Evolutionary conservation across 2,888 invertebrate species (phyloP), one percentile per base, ranked within the genome.

Genomic region (Patella depressa): DNA sequence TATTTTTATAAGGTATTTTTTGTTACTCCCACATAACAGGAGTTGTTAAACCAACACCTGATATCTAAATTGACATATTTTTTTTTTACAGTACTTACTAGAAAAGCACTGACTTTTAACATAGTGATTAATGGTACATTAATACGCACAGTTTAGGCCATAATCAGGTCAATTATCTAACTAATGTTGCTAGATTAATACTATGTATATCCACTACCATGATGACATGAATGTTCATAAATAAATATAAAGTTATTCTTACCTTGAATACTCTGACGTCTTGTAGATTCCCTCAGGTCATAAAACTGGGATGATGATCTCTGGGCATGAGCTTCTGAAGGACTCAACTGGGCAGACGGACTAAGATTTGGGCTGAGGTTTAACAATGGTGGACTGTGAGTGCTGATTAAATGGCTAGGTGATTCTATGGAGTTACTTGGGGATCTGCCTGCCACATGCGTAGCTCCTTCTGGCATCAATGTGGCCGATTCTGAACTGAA

Each of bases 341-440:
- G 83, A 54, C 83, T 83, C 15, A 83, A 73, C 24, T 65, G 65
- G 72, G 88, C 89, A 12, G 82, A 79, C 57, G 87, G 86, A 77
- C 86, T 86, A 59, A 87, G 77, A 78, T 88, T 89, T 19, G 91
- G 91, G 82, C 90, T 90, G 14, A 91, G 83, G 79, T 90, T 90
- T 54, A 91, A 81, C 24, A 91, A 87, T n/a, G 91, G 91, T 15
- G 91, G 91, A 82, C 90, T 90, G 82, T 89, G 89, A 3, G 91
- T 89, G 79, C 89, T 90, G 81, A 90, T 90, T 75, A 87, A 87
- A 54, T 87, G 84, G 70, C 81, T 81, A 55, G 79, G 79, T 55
- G 79, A 76, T 17, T 84, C 83, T 12, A 73, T 54, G 24, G 65
- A 65, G 65, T 65, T 19, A 73, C 74, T 77, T 4, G 82, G 74